Evolutionary conservation across 2,797 vertebrate genomes (phyloP).

Genomic region (Otus scops): DNA sequence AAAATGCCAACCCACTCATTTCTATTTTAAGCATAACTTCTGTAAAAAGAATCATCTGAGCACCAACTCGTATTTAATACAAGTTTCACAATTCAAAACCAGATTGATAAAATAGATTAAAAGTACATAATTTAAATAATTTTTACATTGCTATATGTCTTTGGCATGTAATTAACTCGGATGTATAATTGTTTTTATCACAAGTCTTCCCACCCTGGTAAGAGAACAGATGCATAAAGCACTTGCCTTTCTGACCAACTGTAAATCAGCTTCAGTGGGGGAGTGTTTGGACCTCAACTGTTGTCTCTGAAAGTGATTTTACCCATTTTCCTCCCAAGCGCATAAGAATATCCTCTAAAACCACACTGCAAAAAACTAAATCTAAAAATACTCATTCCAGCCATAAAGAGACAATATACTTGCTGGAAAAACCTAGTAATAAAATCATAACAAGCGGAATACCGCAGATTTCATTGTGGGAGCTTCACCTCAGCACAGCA

Average conservation of each 20-base stretch:
- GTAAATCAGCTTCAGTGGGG: neutral
- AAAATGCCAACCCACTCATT: constrained; percentile 20
- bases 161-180: neutral
- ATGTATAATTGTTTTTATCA: neutral
- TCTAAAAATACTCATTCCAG: neutral
- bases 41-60: constrained; percentile 13
- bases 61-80: neutral
- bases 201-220: neutral
- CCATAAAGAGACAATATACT: neutral
- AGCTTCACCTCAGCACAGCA: neutral
- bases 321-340: neutral
- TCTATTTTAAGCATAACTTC: constrained; percentile 39
- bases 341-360: neutral
- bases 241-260: neutral
- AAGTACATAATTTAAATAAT: neutral
- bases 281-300: neutral
- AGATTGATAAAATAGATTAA: neutral
- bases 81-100: neutral
- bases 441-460: neutral
- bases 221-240: neutral
- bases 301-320: neutral
- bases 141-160: neutral
- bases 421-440: neutral
- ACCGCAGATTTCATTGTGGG: neutral
- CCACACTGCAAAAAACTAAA: neutral